Evolutionary conservation across 2,888 invertebrate genomes (phyloP).

Genomic region (Chrysodeixis includens): DNA sequence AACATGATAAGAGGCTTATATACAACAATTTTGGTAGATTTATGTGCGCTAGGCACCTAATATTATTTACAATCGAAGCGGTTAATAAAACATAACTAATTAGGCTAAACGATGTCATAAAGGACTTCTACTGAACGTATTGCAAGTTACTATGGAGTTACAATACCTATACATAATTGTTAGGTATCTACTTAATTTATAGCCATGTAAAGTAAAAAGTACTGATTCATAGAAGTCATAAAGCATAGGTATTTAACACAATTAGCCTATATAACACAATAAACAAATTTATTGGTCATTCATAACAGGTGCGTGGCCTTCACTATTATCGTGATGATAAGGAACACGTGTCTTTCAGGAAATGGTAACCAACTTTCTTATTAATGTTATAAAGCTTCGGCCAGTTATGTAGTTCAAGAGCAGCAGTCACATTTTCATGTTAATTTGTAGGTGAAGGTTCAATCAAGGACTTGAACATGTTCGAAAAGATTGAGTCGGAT

Average conservation of each 20-base stretch:
- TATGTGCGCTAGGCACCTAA: too few relatives aligned
- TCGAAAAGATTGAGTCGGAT: not conserved
- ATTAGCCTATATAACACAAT: conserved; percentile 6
- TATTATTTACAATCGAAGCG: too few relatives aligned
- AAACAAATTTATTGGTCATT: conserved; percentile 21
- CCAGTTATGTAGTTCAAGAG: conserved; percentile 38
- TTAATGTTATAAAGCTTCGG: conserved; percentile 1
- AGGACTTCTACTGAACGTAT: too few relatives aligned
- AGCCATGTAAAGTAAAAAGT: not conserved
- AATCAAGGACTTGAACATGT: conserved; percentile 22
- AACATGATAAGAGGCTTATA: too few relatives aligned
- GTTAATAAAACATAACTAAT: too few relatives aligned
- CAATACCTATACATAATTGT: too few relatives aligned
- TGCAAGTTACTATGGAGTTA: too few relatives aligned
- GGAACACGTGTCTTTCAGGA: not conserved
- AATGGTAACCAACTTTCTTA: conserved; percentile 8
- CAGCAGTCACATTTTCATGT: conserved; percentile 24
- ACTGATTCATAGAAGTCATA: not conserved
- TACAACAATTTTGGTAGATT: too few relatives aligned
- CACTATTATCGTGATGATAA: conserved; percentile 14
- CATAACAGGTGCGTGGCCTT: conserved; percentile 19
- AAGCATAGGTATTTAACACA: conserved; percentile 4
- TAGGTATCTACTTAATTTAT: too few relatives aligned
- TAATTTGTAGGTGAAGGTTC: conserved; percentile 35
- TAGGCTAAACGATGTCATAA: too few relatives aligned